Evolutionary conservation across 2,797 vertebrate genomes (phyloP).

Genomic region (Mallotus villosus): DNA sequence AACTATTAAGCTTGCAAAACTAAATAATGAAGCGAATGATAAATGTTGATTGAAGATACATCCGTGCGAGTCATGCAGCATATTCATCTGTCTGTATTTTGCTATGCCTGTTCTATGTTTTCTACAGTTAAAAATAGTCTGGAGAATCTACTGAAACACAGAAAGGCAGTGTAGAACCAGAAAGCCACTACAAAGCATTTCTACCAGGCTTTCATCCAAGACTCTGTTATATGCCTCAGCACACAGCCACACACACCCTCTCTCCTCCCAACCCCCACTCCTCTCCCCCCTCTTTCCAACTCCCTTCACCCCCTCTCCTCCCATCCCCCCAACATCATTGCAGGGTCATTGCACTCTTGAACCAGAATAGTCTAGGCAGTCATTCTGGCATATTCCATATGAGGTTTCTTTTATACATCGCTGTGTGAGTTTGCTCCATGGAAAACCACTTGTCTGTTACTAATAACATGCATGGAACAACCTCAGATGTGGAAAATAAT

Average conservation of each 20-base stretch:
- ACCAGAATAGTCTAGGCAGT: constrained; percentile 53
- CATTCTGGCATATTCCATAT: constrained; percentile 38
- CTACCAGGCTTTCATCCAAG: constrained; percentile 40
- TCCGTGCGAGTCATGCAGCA: neutral
- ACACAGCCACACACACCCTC: constrained; percentile 28
- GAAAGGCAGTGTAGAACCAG: constrained; percentile 31
- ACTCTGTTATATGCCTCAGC: constrained; percentile 27
- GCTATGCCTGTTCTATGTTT: constrained; percentile 15
- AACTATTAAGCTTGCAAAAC: no score
- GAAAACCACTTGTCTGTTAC: neutral
- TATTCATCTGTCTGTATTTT: constrained; percentile 5
- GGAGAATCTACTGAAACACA: neutral
- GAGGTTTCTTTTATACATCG: constrained; percentile 17
- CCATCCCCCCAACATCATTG: constrained; percentile 52
- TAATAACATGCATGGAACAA: constrained; percentile 15
- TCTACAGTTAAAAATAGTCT: neutral
- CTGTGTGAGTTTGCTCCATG: neutral
- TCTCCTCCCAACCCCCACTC: neutral
- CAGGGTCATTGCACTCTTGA: constrained; percentile 44
- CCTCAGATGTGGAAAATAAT: constrained; percentile 11
- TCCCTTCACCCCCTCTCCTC: neutral
- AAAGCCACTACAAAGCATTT: constrained; percentile 46
- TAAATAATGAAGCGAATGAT: neutral
- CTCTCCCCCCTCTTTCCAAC: neutral
- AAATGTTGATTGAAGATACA: neutral